phyloP scores from a whole-genome alignment of 2,888 invertebrate species.

The Iphiclides podalirius region DNA sequence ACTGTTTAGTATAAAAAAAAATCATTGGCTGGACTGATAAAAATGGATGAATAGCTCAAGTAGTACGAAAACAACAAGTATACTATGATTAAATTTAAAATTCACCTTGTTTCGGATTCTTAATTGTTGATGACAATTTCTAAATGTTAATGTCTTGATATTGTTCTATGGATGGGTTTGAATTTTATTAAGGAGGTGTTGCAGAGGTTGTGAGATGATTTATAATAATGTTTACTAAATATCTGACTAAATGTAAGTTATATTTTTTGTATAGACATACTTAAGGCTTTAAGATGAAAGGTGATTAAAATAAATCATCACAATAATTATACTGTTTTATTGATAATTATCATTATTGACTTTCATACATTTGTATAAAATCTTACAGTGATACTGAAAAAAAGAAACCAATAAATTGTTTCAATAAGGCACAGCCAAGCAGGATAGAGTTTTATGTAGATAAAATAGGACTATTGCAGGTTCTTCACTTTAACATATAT shows the following conservation, averaged over 20 bases:
- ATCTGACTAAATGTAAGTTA: constrained; percentile 76
- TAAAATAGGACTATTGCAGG: not conserved
- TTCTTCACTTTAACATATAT: not conserved
- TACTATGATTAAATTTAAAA: not conserved
- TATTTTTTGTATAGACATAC: constrained; percentile 77
- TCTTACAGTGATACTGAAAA: not conserved
- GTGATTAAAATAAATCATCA: constrained; percentile 74
- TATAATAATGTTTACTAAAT: constrained; percentile 77
- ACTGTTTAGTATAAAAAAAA: not conserved
- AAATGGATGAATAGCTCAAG: constrained; percentile 8
- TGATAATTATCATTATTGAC: constrained; percentile 15
- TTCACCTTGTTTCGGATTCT: constrained; percentile 1
- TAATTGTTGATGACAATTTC: constrained; percentile 2
- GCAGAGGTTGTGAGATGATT: constrained; percentile 79
- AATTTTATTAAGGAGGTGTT: constrained; percentile 67
- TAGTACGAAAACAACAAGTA: not conserved
- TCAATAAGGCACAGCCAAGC: constrained; percentile 56
- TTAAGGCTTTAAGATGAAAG: constrained; percentile 59
- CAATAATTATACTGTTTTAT: constrained; percentile 38
- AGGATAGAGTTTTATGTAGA: constrained; percentile 25
- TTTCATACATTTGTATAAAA: constrained; percentile 7
- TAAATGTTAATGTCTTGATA: constrained; percentile 17
- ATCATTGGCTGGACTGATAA: not conserved
- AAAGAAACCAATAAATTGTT: constrained; percentile 7
- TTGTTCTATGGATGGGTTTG: constrained; percentile 38